A percentile compares a stretch with the other conserved stretches of the same genome.
Evolutionary conservation across 1,140 invertebrate species (phyloP).

Genomic region (Drosophila paulistorum): DNA sequence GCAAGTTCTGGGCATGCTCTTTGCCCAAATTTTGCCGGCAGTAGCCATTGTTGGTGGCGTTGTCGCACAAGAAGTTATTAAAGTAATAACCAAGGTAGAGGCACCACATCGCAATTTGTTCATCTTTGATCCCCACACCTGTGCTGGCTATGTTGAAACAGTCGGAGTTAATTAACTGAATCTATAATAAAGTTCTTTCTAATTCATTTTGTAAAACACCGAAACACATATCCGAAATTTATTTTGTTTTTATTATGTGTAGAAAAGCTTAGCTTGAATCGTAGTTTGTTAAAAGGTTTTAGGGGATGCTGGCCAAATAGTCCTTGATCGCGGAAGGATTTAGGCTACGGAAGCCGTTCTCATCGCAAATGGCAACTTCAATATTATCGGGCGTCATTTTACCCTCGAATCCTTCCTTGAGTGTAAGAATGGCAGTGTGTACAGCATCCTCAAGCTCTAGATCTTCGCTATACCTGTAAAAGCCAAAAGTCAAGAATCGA

Average conservation of each 20-base stretch:
- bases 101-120: slow-evolving; percentile 95
- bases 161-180: slow-evolving; percentile 55
- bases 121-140: slow-evolving; percentile 93
- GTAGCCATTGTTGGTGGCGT: slow-evolving; percentile 97
- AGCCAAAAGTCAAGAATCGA: neutral
- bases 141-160: slow-evolving; percentile 89
- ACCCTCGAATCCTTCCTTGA: slow-evolving; percentile 99
- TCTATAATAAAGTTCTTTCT: neutral
- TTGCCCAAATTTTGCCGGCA: slow-evolving; percentile 93
- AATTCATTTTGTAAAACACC: slow-evolving; percentile 47
- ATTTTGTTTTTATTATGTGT: slow-evolving; percentile 51
- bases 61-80: slow-evolving; percentile 97
- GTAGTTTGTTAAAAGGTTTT: slow-evolving; percentile 79
- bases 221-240: slow-evolving; percentile 54
- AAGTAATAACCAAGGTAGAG: slow-evolving; percentile 95
- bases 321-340: slow-evolving; percentile 97
- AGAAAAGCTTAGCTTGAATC: slow-evolving; percentile 62
- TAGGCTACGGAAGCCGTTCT: slow-evolving; percentile 94
- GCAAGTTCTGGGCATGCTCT: slow-evolving; percentile 86
- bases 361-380: slow-evolving; percentile 98
- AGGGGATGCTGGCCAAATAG: slow-evolving; percentile 96
- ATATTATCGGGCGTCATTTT: slow-evolving; percentile 99
- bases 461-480: slow-evolving; percentile 95
- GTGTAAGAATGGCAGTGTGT: slow-evolving; percentile 98
- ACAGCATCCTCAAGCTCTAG: slow-evolving; percentile 99